These are phyloP conservation scores for Nanorana parkeri DNA, from an alignment of 2,113 vertebrate genomes.

Conservation along the genomic window DNA sequence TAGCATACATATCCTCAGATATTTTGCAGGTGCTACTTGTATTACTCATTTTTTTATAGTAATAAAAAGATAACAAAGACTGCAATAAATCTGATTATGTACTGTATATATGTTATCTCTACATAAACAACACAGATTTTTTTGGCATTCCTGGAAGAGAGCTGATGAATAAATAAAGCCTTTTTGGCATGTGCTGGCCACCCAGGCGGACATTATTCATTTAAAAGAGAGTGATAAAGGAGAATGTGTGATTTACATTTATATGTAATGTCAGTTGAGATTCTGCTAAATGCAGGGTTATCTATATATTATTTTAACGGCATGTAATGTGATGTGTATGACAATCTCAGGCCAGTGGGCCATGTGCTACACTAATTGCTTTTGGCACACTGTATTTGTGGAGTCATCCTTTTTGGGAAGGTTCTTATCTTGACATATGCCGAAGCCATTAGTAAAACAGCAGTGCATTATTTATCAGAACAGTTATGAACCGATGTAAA, in stretches of 20 bases:
- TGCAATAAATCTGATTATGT: too few species aligned
- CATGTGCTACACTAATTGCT: constrained; percentile 70
- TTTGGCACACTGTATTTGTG: constrained; percentile 70
- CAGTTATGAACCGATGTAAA: constrained; percentile 67
- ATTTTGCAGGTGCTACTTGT: too few species aligned
- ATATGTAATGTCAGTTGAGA: constrained; percentile 30
- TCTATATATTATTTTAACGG: constrained; percentile 67
- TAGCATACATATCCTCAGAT: too few species aligned
- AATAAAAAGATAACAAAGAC: too few species aligned
- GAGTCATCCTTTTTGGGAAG: constrained; percentile 66
- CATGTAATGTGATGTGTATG: constrained; percentile 65
- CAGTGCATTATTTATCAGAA: constrained; percentile 73
- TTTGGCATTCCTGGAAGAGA: not conserved
- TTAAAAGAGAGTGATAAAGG: constrained; percentile 14
- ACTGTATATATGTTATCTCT: too few species aligned
- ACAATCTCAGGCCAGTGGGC: constrained; percentile 63
- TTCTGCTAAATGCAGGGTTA: constrained; percentile 70
- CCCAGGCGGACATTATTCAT: not conserved
- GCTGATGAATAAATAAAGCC: not conserved
- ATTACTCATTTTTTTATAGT: too few species aligned
- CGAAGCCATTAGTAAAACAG: constrained; percentile 69
- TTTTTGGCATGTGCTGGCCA: not conserved
- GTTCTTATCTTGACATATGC: constrained; percentile 77
- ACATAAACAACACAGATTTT: too few species aligned
- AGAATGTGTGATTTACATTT: constrained; percentile 61